These are phyloP conservation scores for Nasonia oneida DNA, from an alignment of 2,888 invertebrate species.

Conservation along the genomic window DNA sequence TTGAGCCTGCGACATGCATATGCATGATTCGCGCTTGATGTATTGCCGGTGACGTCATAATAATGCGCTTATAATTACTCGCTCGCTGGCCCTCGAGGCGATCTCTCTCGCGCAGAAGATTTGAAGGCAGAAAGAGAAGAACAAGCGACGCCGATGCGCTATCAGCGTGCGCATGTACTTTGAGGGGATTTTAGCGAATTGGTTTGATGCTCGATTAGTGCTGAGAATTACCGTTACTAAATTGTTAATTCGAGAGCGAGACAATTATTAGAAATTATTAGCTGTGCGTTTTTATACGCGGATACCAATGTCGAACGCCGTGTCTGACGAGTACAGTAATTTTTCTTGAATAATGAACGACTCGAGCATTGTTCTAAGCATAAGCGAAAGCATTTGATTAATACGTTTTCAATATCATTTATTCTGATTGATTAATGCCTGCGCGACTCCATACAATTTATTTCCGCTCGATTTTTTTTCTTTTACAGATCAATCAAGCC, in stretches of 20 bases:
- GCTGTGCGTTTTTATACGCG: not conserved
- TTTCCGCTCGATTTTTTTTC: not conserved
- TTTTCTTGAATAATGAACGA: constrained; percentile 19
- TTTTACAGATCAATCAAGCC: not conserved
- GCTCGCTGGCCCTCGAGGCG: not conserved
- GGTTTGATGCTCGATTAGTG: not conserved
- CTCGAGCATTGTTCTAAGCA: constrained; percentile 16
- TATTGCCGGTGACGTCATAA: constrained; percentile 75
- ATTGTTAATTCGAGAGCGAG: too few species aligned
- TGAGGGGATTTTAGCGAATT: not conserved
- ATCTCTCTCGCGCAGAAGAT: not conserved
- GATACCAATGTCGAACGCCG: not conserved
- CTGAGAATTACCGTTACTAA: not conserved
- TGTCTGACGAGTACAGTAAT: constrained; percentile 22
- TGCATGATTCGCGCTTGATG: constrained; percentile 71
- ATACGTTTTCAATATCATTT: constrained; percentile 25
- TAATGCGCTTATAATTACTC: constrained; percentile 76
- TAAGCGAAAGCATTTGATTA: constrained; percentile 25
- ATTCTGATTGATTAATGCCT: constrained; percentile 35
- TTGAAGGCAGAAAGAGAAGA: not conserved
- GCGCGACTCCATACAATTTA: not conserved
- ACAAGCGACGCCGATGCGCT: not conserved
- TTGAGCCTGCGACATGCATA: constrained; percentile 67
- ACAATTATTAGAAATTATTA: too few species aligned
- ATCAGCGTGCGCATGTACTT: not conserved